A percentile compares a stretch with the other conserved stretches of the same genome.
Evolutionary conservation across 2,888 invertebrate species (phyloP).

Genomic region (Conomelus anceps): DNA sequence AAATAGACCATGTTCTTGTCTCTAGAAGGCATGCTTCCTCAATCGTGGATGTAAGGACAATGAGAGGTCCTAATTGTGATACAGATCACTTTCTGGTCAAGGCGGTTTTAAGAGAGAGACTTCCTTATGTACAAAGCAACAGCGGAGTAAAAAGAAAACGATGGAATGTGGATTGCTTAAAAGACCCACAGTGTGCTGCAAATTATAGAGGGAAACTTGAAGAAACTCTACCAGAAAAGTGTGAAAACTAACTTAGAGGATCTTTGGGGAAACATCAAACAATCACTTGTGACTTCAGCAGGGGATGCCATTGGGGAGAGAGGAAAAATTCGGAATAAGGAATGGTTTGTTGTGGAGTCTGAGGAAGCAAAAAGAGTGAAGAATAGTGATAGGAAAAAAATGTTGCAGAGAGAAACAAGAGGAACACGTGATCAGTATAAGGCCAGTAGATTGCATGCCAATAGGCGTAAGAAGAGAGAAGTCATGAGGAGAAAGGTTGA

Average conservation of each 20-base stretch:
- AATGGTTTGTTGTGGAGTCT: slow-evolving; percentile 23
- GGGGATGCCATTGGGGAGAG: slow-evolving; percentile 10
- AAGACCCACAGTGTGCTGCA: neutral
- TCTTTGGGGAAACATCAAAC: neutral
- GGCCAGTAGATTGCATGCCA: neutral
- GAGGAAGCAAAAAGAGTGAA: slow-evolving; percentile 1
- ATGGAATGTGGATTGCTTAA: neutral
- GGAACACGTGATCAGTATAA: neutral
- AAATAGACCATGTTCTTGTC: slow-evolving; percentile 18
- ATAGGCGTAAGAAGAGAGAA: neutral
- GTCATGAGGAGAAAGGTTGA: neutral
- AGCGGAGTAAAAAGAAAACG: neutral
- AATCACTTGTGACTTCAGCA: neutral
- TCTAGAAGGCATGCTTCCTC: neutral
- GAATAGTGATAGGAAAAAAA: slow-evolving; percentile 7
- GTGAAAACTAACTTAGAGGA: neutral
- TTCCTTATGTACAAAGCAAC: neutral
- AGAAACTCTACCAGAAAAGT: neutral
- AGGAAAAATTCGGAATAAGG: neutral
- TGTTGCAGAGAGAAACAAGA: slow-evolving; percentile 16
- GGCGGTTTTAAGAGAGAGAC: slow-evolving; percentile 1
- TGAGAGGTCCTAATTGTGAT: slow-evolving; percentile 15
- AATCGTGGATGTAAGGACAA: slow-evolving; percentile 9
- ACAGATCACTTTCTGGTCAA: slow-evolving; percentile 15
- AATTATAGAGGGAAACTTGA: neutral